Conservation (phyloP, 1,140 invertebrate genomes). For the Drosophila ficusphila region DNA sequence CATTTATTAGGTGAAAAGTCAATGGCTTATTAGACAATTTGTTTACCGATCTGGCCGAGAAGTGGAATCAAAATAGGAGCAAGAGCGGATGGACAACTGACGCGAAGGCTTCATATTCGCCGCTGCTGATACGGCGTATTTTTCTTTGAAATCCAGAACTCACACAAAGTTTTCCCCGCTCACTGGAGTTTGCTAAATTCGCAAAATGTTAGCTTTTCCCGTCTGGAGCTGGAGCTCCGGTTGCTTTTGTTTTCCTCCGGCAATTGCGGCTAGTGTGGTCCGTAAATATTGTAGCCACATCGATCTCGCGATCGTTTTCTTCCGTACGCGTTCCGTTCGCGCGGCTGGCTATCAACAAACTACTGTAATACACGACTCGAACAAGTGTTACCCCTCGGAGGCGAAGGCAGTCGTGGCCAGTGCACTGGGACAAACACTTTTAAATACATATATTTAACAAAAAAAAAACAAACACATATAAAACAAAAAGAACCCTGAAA, state of each 20-base stretch:
- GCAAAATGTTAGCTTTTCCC: constrained; percentile 18
- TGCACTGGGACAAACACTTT: constrained; percentile 4
- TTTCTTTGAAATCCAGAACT: constrained; percentile 6
- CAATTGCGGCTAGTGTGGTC: constrained; percentile 31
- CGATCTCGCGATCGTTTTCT: constrained; percentile 53
- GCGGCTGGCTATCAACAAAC: constrained; percentile 75
- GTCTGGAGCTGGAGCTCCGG: constrained; percentile 28
- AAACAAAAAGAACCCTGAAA: no score
- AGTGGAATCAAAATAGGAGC: constrained; percentile 27
- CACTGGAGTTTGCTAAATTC: constrained; percentile 15
- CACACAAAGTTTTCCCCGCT: constrained; percentile 23
- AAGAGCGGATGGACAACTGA: constrained; percentile 41
- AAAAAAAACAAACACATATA: no score
- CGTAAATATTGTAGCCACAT: constrained; percentile 52
- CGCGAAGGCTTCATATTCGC: constrained; percentile 26
- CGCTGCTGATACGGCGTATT: constrained; percentile 38
- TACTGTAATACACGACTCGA: constrained; percentile 81
- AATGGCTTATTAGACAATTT: constrained; percentile 71
- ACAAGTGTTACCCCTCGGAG: constrained; percentile 73
- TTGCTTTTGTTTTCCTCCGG: constrained; percentile 20
- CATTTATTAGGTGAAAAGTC: constrained; percentile 75
- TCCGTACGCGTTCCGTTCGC: constrained; percentile 24
- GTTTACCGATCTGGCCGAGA: constrained; percentile 47
- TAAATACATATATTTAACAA: background rate
- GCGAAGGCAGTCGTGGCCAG: constrained; percentile 9